Conservation (phyloP, 92 coral and sea anemone species). For the Micromussa lordhowensis region DNA sequence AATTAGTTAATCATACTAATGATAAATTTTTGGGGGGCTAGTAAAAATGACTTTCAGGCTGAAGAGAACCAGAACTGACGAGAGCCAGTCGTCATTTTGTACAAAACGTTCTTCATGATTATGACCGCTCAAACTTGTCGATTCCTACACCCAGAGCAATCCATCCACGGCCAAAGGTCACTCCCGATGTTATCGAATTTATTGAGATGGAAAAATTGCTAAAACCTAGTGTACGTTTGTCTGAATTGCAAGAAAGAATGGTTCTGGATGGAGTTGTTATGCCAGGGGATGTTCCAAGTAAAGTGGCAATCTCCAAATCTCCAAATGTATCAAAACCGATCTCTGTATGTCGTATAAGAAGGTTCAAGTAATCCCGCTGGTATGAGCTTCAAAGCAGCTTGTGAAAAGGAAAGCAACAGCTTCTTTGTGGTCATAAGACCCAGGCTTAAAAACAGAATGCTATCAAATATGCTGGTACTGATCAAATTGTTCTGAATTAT, state of each 20-base stretch:
- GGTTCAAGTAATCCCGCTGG: constrained; percentile 12
- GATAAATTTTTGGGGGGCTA: too few relatives aligned
- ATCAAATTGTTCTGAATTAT: constrained; percentile 27
- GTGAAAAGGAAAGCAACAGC: constrained; percentile 32
- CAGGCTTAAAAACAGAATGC: constrained; percentile 23
- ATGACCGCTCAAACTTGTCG: too few relatives aligned
- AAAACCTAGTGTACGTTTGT: constrained; percentile 14
- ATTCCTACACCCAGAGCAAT: neutral
- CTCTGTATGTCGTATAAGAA: constrained; percentile 33
- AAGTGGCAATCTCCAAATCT: constrained; percentile 47
- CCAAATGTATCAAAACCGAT: constrained; percentile 47
- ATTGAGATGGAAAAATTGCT: constrained; percentile 59
- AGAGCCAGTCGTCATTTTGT: too few relatives aligned
- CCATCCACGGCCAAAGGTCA: neutral
- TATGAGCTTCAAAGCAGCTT: neutral
- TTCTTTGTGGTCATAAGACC: constrained; percentile 47
- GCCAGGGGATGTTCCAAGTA: constrained; percentile 26
- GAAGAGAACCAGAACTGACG: too few relatives aligned
- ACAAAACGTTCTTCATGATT: too few relatives aligned
- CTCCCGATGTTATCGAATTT: constrained; percentile 43
- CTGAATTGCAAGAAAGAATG: constrained; percentile 29
- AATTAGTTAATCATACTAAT: too few relatives aligned
- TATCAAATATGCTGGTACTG: constrained; percentile 44
- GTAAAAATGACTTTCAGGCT: too few relatives aligned
- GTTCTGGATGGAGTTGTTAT: constrained; percentile 40